Conservation (phyloP, 2,113 vertebrate genomes). For the Gila orcuttii region DNA sequence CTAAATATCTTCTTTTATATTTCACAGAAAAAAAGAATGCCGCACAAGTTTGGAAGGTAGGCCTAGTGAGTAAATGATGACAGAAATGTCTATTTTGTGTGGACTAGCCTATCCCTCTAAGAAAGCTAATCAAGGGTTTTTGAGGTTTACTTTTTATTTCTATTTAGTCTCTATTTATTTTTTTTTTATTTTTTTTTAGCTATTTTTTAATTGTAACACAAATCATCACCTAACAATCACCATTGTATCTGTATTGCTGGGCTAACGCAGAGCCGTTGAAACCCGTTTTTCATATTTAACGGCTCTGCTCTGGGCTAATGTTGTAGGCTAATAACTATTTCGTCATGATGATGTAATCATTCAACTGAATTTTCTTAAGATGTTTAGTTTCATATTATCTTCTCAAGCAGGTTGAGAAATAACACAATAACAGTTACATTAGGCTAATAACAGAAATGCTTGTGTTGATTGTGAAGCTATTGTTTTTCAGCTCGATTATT, state of each 20-base stretch:
- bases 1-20: neutral
- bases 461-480: conserved; percentile 43
- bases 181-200: too few relatives aligned
- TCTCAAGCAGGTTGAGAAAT: neutral
- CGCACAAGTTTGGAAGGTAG: neutral
- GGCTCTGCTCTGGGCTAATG: too few relatives aligned
- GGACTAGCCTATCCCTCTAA: neutral
- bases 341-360: neutral
- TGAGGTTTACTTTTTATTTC: neutral
- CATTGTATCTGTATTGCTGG: neutral
- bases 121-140: neutral
- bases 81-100: neutral
- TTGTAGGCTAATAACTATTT: neutral
- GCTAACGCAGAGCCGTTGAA: too few relatives aligned
- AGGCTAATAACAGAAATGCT: conserved; percentile 51
- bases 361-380: conserved; percentile 1
- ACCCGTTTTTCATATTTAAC: too few relatives aligned
- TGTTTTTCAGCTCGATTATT: conserved; percentile 56
- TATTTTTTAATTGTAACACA: neutral
- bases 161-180: neutral
- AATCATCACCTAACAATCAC: neutral
- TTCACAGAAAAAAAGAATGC: neutral
- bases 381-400: neutral
- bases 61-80: neutral
- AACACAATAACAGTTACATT: neutral